A percentile compares a stretch with the other conserved stretches of the same genome.
Evolutionary conservation across 2,797 vertebrate genomes (phyloP).

Genomic region (Uromys caudimaculatus): DNA sequence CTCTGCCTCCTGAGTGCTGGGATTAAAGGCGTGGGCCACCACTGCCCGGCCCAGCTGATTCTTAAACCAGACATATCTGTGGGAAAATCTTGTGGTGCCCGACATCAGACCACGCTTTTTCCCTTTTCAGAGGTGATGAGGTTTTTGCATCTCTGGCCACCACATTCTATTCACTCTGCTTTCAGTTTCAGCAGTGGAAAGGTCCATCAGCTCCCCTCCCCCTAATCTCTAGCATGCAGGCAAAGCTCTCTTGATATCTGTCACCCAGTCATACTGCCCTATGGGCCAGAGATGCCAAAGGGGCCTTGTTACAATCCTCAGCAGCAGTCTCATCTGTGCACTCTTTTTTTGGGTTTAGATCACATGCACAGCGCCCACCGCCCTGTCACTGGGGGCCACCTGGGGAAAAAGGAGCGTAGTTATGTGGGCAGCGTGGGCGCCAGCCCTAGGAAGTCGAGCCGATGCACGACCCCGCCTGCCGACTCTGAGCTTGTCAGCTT

Average conservation of each 20-base stretch:
- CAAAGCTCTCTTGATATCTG: background rate
- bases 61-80: background rate
- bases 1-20: too few relatives aligned
- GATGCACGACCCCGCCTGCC: slow-evolving; percentile 86
- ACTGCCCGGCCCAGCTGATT: background rate
- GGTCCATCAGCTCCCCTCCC: background rate
- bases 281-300: slow-evolving; percentile 18
- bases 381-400: slow-evolving; percentile 88
- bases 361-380: slow-evolving; percentile 94
- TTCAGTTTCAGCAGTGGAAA: slow-evolving; percentile 1
- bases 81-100: background rate
- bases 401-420: slow-evolving; percentile 93
- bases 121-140: slow-evolving; percentile 16
- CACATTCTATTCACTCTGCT: background rate
- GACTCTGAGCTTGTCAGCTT: slow-evolving; percentile 96
- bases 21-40: too few relatives aligned
- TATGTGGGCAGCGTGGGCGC: slow-evolving; percentile 91
- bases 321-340: slow-evolving; percentile 72
- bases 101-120: background rate
- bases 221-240: slow-evolving; percentile 20
- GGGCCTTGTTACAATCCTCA: background rate
- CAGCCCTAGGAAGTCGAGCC: slow-evolving; percentile 85
- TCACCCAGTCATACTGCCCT: background rate
- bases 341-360: slow-evolving; percentile 93
- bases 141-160: slow-evolving; percentile 4